Evolutionary conservation across 2,113 vertebrate genomes (phyloP), one percentile per base, ranked within the genome.

Genomic region (Monopterus albus): DNA sequence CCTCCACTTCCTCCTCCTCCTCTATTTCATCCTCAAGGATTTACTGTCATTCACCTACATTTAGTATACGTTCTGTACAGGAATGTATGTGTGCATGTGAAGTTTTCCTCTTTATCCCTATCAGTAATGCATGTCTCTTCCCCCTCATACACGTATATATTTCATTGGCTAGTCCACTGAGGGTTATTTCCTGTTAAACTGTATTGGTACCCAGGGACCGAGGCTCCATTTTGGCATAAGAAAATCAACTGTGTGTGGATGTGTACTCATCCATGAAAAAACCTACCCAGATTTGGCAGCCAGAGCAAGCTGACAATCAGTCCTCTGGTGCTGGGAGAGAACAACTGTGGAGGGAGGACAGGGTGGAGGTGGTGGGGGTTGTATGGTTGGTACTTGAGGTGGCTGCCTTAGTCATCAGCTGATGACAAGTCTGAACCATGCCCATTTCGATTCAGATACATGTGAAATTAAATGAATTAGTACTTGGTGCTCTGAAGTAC

Each of bases 1-100:
- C 0, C 42, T 64, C 23, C 26, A 40, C 33, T 15, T 15, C 0
- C 42, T 64, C 23, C 26, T 47, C 25, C n/a, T 65, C 50, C 43
- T 65, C 38, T 42, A 9, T 23, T 12, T 55, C 72, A 52, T 75
- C 43, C 75, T 60, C 13, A 18, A 50, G 65, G 57, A 55, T 63
- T 83, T 56, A 46, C 50, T 62, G 49, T 73, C 47, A 35, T 23
- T 47, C 5, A 20, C 25, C 49, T 40, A 38, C 49, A 75, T 79
- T 49, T 49, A 49, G 57, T 20, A 29, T 50, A 33, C 25, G 8
- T 28, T 68, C n/a, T 45, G 23, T 15, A 14, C 5, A 6, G 9
- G 38, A 26, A 28, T 58, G n/a, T 63, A 49, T 0, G 0, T 2
- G 56, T 26, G n/a, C n/a, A n/a, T n/a, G n/a, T n/a, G n/a, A n/a